Evolutionary conservation across 2,113 vertebrate species (phyloP).

Genomic region (Protobothrops flavoviridis): DNA sequence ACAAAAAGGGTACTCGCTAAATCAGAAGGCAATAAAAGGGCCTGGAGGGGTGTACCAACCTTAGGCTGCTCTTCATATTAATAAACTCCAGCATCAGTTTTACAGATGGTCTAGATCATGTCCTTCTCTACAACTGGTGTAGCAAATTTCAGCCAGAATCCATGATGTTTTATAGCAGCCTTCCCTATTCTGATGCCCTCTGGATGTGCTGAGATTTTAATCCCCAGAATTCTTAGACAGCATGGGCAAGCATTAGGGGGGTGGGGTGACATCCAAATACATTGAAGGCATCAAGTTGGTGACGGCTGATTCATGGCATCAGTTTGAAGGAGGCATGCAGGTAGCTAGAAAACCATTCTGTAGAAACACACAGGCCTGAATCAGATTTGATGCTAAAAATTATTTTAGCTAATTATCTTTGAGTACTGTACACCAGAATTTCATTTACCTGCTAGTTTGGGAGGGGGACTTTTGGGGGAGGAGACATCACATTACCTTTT

Average conservation of each 20-base stretch:
- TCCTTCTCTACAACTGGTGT: not conserved
- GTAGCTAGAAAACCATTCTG: not conserved
- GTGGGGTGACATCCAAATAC: not conserved
- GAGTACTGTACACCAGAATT: not conserved
- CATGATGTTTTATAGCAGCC: not conserved
- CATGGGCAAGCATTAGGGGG: not conserved
- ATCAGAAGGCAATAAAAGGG: slow-evolving; percentile 37
- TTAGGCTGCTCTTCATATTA: slow-evolving; percentile 37
- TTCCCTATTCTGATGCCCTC: not conserved
- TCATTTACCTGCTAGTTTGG: not conserved
- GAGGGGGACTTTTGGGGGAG: not conserved
- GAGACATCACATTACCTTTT: not conserved
- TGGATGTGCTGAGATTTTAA: not conserved
- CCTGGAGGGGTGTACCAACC: slow-evolving; percentile 49
- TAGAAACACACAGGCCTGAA: not conserved
- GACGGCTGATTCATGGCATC: not conserved
- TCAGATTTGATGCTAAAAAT: not conserved
- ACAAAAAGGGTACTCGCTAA: slow-evolving; percentile 35
- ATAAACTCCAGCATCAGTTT: slow-evolving; percentile 33
- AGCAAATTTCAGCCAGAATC: not conserved
- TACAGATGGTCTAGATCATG: not conserved
- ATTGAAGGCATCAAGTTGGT: not conserved
- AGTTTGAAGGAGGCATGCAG: not conserved
- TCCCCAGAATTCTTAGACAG: not conserved
- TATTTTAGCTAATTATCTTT: not conserved